Conservation (phyloP, 2,888 invertebrate genomes). For the Patella pellucida region DNA sequence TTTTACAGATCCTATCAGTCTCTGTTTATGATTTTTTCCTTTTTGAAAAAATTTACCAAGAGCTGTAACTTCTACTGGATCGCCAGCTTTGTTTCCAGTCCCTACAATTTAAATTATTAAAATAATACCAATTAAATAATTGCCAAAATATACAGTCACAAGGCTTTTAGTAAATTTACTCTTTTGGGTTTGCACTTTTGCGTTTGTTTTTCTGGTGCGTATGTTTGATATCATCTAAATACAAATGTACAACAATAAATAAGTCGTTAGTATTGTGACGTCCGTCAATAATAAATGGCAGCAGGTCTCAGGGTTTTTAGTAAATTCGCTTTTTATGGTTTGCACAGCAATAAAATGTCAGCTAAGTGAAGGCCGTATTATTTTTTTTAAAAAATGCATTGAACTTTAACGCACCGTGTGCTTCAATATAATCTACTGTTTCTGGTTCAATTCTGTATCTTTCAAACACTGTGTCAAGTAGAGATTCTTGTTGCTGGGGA, state of each 20-base stretch:
- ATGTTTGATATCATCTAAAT: too few relatives aligned
- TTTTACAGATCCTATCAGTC: conserved; percentile 48
- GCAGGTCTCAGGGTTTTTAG: neutral
- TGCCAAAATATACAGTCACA: too few relatives aligned
- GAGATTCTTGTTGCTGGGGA: conserved; percentile 28
- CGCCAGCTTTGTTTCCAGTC: conserved; percentile 56
- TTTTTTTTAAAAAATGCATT: neutral
- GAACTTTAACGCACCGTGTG: conserved; percentile 36
- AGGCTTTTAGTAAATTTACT: too few relatives aligned
- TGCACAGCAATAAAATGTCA: neutral
- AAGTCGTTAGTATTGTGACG: too few relatives aligned
- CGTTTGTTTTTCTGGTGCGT: too few relatives aligned
- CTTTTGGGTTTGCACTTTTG: too few relatives aligned
- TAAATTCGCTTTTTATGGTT: neutral
- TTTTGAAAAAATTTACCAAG: conserved; percentile 41
- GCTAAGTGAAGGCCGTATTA: too few relatives aligned
- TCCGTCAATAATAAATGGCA: too few relatives aligned
- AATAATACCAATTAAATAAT: too few relatives aligned
- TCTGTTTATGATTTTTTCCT: neutral
- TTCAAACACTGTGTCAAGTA: conserved; percentile 26
- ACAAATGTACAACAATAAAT: too few relatives aligned
- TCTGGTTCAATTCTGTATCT: conserved; percentile 22
- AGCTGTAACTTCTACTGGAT: conserved; percentile 49
- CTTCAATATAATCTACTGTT: conserved; percentile 39
- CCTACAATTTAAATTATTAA: conserved; percentile 34